Conservation (phyloP, 2,113 vertebrate genomes). For the Gymnobelideus leadbeateri region DNA sequence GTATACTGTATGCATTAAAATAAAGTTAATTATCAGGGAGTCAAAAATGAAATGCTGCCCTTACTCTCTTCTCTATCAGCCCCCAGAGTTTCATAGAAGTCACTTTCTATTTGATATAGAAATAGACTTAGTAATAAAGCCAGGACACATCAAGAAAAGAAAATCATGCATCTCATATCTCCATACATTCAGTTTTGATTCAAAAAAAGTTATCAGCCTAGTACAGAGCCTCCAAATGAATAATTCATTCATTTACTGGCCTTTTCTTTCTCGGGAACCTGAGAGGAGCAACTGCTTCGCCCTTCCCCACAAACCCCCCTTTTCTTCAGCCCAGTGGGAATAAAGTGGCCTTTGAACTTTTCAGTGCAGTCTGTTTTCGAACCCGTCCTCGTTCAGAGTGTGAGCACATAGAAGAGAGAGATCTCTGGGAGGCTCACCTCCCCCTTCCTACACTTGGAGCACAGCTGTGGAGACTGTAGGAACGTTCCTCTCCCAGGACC, state of each 20-base stretch:
- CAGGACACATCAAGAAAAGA: conserved; percentile 36
- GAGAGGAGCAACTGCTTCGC: conserved; percentile 63
- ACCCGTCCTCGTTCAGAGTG: conserved; percentile 19
- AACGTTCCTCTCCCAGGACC: conserved; percentile 57
- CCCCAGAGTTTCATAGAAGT: conserved; percentile 13
- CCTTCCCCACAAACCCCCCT: conserved; percentile 37
- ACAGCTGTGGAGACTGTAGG: conserved; percentile 70
- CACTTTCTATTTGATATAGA: not conserved
- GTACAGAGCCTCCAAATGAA: conserved; percentile 51
- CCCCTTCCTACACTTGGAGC: conserved; percentile 56
- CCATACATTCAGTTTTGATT: conserved; percentile 41
- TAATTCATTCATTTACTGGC: conserved; percentile 53
- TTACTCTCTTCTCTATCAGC: not conserved
- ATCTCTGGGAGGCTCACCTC: conserved; percentile 60
- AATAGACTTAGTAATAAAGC: conserved; percentile 11
- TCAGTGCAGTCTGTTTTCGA: conserved; percentile 38
- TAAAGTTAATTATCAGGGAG: conserved; percentile 40
- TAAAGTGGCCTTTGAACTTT: conserved; percentile 64
- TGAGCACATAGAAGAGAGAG: conserved; percentile 44
- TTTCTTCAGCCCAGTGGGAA: conserved; percentile 74
- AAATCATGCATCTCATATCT: conserved; percentile 11
- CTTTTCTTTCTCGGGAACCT: conserved; percentile 55
- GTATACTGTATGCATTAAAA: not conserved
- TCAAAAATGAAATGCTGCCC: conserved; percentile 29
- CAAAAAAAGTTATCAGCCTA: conserved; percentile 53